Percentiles rank a stretch among this genome's conserved stretches.
Evolutionary conservation across 2,888 invertebrate genomes (phyloP).

Genomic region (Oligia latruncula): DNA sequence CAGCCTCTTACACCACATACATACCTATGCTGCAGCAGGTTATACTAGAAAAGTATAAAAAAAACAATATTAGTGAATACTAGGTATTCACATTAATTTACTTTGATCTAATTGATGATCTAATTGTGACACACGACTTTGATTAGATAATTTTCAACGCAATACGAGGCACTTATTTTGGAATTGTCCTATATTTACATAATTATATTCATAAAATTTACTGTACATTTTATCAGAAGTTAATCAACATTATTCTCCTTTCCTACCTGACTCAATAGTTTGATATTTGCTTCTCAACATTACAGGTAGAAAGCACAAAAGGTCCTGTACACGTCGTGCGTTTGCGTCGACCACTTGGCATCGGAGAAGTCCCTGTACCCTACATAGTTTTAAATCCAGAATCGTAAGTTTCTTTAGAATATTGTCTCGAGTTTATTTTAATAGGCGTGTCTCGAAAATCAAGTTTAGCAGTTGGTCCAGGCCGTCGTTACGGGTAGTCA

Average conservation of each 20-base stretch:
- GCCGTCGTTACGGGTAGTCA: background rate
- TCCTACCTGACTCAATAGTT: background rate
- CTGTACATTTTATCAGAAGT: background rate
- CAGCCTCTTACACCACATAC: background rate
- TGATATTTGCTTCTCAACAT: conserved; percentile 1
- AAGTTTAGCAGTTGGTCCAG: background rate
- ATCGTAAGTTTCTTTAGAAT: conserved; percentile 67
- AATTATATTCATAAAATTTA: background rate
- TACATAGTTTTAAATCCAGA: conserved; percentile 72
- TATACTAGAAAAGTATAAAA: too few species aligned
- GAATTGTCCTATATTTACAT: background rate
- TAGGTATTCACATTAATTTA: background rate
- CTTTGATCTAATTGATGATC: too few species aligned
- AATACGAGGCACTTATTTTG: background rate
- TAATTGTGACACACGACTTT: background rate
- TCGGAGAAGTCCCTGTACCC: conserved; percentile 73
- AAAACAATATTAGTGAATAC: too few species aligned
- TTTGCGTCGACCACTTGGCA: conserved; percentile 76
- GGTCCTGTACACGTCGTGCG: conserved; percentile 77
- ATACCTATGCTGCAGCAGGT: background rate
- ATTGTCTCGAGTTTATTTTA: background rate
- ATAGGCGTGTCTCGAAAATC: background rate
- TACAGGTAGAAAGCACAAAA: conserved; percentile 76
- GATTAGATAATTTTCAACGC: background rate
- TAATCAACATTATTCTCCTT: background rate